Percentiles rank a stretch among this genome's conserved stretches.
Conservation (phyloP, 1,140 invertebrate species). For the Papilio helenus region DNA sequence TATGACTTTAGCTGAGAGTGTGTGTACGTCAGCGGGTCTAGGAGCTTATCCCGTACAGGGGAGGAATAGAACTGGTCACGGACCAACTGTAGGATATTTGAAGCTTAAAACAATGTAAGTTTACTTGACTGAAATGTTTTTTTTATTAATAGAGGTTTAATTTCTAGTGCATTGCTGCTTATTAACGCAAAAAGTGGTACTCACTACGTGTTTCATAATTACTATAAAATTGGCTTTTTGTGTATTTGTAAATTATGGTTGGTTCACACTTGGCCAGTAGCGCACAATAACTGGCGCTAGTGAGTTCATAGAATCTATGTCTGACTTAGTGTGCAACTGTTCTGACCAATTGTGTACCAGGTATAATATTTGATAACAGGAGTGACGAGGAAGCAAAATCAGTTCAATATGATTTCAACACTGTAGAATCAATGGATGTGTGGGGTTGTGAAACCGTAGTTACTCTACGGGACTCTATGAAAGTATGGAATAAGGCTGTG, state of each 20-base stretch:
- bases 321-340: neutral
- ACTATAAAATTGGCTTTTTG: too few species aligned
- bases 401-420: constrained; percentile 90
- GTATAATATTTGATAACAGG: constrained; percentile 53
- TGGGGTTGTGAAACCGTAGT: constrained; percentile 90
- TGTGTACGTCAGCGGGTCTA: constrained; percentile 94
- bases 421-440: constrained; percentile 92
- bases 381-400: constrained; percentile 79
- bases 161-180: too few species aligned
- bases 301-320: neutral
- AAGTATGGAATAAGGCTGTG: constrained; percentile 96
- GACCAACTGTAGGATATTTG: constrained; percentile 87
- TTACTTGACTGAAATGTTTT: constrained; percentile 39
- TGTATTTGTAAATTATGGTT: too few species aligned
- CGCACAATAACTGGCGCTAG: too few species aligned
- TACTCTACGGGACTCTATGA: constrained; percentile 92
- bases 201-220: too few species aligned
- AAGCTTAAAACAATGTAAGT: constrained; percentile 83
- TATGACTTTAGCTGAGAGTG: constrained; percentile 94
- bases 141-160: neutral
- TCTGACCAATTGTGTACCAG: neutral
- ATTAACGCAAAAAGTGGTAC: too few species aligned
- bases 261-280: too few species aligned
- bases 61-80: constrained; percentile 89
- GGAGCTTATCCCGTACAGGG: constrained; percentile 93